Percentiles rank a stretch among this genome's conserved stretches.
Conservation (phyloP, 1,140 invertebrate species). For the Drosophila ohnishii region DNA sequence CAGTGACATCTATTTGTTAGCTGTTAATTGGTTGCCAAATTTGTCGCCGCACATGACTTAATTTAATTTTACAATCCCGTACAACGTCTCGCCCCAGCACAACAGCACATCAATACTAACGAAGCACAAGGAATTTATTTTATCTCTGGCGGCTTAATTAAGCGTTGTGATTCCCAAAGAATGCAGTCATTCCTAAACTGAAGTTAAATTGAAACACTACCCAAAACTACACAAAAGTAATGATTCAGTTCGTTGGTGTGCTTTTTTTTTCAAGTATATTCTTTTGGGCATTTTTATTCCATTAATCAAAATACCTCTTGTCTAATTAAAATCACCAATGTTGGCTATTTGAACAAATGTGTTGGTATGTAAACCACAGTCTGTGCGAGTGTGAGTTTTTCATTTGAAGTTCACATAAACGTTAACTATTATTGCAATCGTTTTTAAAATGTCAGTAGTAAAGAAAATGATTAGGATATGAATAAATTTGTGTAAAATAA, state of each 20-base stretch:
- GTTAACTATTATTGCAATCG: not conserved
- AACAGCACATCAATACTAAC: slow-evolving; percentile 35
- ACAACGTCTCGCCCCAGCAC: slow-evolving; percentile 10
- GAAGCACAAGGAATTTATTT: slow-evolving; percentile 58
- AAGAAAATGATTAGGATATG: not conserved
- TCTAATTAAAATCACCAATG: slow-evolving; percentile 63
- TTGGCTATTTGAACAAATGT: slow-evolving; percentile 46
- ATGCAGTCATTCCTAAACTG: slow-evolving; percentile 62
- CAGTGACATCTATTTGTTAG: slow-evolving; percentile 74
- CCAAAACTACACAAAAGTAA: slow-evolving; percentile 27
- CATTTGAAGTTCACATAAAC: not conserved
- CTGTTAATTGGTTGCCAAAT: slow-evolving; percentile 72
- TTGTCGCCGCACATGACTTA: slow-evolving; percentile 64
- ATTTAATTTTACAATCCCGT: slow-evolving; percentile 65
- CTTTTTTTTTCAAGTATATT: not conserved
- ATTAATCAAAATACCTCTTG: slow-evolving; percentile 72
- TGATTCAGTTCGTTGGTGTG: slow-evolving; percentile 31
- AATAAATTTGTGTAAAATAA: not conserved
- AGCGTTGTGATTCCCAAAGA: slow-evolving; percentile 37
- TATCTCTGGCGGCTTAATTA: slow-evolving; percentile 65
- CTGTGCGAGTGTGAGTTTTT: not conserved
- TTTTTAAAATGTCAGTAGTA: not conserved
- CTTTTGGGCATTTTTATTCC: slow-evolving; percentile 54
- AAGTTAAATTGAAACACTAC: slow-evolving; percentile 33
- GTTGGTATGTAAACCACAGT: slow-evolving; percentile 40